phyloP scores from a whole-genome alignment of 2,888 invertebrate genomes.

The Eucriotettix oculatus region DNA sequence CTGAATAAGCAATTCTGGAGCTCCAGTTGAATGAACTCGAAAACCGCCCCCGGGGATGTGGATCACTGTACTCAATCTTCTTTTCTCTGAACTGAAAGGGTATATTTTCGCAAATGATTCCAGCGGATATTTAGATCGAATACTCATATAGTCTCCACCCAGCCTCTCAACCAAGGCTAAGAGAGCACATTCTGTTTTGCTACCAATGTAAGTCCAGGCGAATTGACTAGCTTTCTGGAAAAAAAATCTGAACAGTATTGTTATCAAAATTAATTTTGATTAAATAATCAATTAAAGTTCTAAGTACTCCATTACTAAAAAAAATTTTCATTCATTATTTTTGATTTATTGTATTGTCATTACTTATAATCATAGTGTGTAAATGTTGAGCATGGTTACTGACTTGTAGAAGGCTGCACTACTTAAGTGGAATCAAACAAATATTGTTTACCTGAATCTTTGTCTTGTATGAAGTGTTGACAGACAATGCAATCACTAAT shows the following conservation, averaged over 20 bases:
- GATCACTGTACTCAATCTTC: constrained; percentile 48
- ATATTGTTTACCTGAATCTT: too few species aligned
- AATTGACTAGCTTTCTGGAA: constrained; percentile 30
- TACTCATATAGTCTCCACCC: constrained; percentile 34
- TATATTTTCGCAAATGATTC: constrained; percentile 32
- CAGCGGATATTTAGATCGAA: constrained; percentile 35
- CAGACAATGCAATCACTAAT: too few species aligned
- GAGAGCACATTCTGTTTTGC: constrained; percentile 50
- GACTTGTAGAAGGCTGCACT: too few species aligned
- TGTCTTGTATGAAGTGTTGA: too few species aligned
- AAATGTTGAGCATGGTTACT: too few species aligned
- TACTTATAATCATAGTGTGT: too few species aligned
- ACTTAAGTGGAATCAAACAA: too few species aligned
- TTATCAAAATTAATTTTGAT: constrained; percentile 25
- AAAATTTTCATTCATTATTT: too few species aligned
- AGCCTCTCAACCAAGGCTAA: constrained; percentile 40
- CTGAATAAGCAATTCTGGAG: constrained; percentile 43
- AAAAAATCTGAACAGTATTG: constrained; percentile 38
- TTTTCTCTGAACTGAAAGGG: constrained; percentile 48
- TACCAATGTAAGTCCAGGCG: constrained; percentile 39
- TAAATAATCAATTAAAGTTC: too few species aligned
- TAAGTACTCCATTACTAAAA: too few species aligned
- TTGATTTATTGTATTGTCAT: too few species aligned
- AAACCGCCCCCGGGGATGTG: constrained; percentile 29
- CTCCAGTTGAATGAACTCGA: constrained; percentile 42